Base-by-base conservation (phyloP, 2,888 invertebrate genomes). In the Drosophila sordidula region DNA sequence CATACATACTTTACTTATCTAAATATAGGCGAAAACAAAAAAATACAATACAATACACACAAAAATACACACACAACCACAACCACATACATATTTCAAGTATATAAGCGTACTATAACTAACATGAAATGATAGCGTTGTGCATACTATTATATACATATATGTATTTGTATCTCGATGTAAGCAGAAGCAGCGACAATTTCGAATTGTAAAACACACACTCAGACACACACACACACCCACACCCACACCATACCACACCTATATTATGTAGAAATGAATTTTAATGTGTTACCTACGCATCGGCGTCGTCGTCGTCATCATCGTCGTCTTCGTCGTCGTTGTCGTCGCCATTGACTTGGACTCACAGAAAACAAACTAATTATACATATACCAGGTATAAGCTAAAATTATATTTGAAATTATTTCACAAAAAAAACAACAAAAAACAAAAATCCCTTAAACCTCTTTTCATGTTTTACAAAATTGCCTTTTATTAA, bases 221-320 rank as follows among this genome's bases (percentile, higher is more conserved):
- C 36, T 57, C 14, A 49, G 9, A 16, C 16, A 57, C 22, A 58
- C n/a, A 58, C 16, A 54, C 54, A 59, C 29, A 45, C 32, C 18
- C 11, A 47, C 18, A 25, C 16, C 46, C 47, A 45, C 29, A 54
- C 45, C 39, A 49, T 32, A 58, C 16, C 63, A 73, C 49, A 64
- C 56, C 57, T 59, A 70, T 78, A 84, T 67, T 66, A 82, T 80
- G 75, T 82, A 82, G 86, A 78, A 78, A 80, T 85, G 78, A 80
- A 82, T 82, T 82, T 86, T 86, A 83, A 78, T 80, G 83, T 86
- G 81, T 86, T 73, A 83, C 64, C 74, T 86, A 81, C 83, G 67
- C 81, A 77, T 78, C 71, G 74, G 52, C 70, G 55, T 47, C 34
- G 44, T 54, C 54, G 44, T 78, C 68, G 70, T 59, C 70, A 50